Conservation (phyloP, 2,113 vertebrate genomes). For the Riparia riparia region DNA sequence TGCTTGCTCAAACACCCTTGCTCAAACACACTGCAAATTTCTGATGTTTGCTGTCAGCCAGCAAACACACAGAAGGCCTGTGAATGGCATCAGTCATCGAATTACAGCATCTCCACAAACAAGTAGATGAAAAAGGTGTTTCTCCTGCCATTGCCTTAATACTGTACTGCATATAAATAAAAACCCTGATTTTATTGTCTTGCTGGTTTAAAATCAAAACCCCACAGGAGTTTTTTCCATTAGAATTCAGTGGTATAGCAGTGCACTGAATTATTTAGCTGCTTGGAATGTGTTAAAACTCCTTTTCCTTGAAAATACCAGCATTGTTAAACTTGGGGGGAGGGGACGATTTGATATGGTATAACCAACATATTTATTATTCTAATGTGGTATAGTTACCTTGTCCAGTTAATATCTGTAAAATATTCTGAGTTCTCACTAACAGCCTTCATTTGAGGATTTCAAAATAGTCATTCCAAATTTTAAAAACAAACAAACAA, state of each 20-base stretch:
- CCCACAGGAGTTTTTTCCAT: neutral
- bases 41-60: neutral
- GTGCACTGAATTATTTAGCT: neutral
- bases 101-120: neutral
- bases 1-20: neutral
- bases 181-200: neutral
- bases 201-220: neutral
- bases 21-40: neutral
- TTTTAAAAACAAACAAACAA: neutral
- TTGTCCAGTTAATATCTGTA: neutral
- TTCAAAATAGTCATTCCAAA: neutral
- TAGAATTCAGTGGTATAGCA: neutral
- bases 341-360: fast-evolving
- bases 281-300: neutral
- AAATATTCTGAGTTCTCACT: neutral
- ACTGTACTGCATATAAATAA: neutral
- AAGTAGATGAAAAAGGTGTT: neutral
- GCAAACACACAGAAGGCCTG: neutral
- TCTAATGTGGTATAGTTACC: neutral
- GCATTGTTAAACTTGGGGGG: fast-evolving
- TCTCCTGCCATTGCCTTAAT: neutral
- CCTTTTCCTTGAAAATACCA: neutral
- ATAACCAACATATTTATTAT: neutral
- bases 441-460: neutral
- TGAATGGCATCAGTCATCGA: neutral